Percentiles rank a stretch among this genome's conserved stretches.
phyloP scores from a whole-genome alignment of 2,888 invertebrate species.

The Andrena bucephala region DNA sequence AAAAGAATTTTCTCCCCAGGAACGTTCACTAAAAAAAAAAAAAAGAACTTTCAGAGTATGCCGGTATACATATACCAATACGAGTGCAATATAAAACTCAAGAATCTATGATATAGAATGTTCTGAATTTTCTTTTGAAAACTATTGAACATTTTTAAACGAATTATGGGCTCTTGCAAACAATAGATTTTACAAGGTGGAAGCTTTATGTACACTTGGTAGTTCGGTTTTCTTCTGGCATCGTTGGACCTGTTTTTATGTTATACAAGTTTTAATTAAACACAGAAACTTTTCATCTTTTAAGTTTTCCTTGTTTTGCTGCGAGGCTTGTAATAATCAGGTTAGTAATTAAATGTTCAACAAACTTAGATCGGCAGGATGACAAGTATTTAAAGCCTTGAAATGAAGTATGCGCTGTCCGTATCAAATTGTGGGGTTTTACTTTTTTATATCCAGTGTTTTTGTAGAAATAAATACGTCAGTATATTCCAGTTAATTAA shows the following conservation, averaged over 20 bases:
- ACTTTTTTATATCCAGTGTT: too few species aligned
- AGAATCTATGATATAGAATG: too few species aligned
- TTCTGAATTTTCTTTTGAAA: too few species aligned
- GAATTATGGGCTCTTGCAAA: background rate
- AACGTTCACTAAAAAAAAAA: background rate
- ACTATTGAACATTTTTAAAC: too few species aligned
- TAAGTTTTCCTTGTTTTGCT: background rate
- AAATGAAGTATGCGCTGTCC: background rate
- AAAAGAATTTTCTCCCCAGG: slow-evolving; percentile 10
- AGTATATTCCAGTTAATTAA: too few species aligned
- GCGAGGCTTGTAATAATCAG: background rate
- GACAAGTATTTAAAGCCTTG: background rate
- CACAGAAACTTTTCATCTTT: slow-evolving; percentile 6
- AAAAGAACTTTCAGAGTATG: background rate
- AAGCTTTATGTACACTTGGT: background rate
- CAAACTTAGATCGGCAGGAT: background rate
- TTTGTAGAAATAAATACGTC: too few species aligned
- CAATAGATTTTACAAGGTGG: background rate
- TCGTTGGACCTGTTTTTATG: background rate
- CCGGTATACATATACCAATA: too few species aligned
- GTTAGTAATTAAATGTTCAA: slow-evolving; percentile 7
- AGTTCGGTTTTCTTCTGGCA: background rate
- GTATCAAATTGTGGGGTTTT: background rate
- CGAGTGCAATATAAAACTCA: too few species aligned
- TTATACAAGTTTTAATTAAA: slow-evolving; percentile 16